Conservation (phyloP, 2,797 vertebrate genomes). For the Enoplosus armatus region DNA sequence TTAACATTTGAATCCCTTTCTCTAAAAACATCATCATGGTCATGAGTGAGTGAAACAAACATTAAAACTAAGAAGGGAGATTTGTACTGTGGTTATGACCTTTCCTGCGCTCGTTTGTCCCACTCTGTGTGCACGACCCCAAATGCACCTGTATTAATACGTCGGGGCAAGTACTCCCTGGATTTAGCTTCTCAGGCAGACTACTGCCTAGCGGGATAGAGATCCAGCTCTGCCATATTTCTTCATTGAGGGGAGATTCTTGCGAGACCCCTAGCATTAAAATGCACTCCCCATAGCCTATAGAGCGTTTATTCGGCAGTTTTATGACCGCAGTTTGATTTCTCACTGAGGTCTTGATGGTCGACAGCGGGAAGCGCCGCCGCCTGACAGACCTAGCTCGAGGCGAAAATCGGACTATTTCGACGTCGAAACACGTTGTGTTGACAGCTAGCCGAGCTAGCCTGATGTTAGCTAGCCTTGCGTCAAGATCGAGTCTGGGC, state of each 20-base stretch:
- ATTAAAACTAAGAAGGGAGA: not conserved
- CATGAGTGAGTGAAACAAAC: not conserved
- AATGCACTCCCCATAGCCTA: too few relatives aligned
- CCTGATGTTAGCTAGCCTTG: constrained; percentile 27
- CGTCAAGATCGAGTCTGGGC: not conserved
- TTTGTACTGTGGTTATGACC: not conserved
- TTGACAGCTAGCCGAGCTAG: constrained; percentile 38
- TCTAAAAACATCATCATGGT: not conserved
- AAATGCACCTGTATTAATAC: not conserved
- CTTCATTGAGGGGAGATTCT: not conserved
- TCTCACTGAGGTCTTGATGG: not conserved
- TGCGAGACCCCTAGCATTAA: not conserved
- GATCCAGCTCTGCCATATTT: too few relatives aligned
- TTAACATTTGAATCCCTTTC: not conserved
- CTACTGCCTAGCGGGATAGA: not conserved
- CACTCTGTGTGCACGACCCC: too few relatives aligned
- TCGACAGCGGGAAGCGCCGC: not conserved
- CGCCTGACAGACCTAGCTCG: not conserved
- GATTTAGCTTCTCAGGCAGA: not conserved
- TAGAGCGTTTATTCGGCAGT: not conserved
- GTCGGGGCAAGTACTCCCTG: rapidly evolving
- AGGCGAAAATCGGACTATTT: rapidly evolving
- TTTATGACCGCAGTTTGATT: not conserved
- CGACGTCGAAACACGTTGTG: constrained; percentile 68
- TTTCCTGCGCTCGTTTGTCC: not conserved